A percentile compares a stretch with the other conserved stretches of the same genome.
Evolutionary conservation across 2,888 invertebrate genomes (phyloP).

Genomic region (Agrochola lychnidis): DNA sequence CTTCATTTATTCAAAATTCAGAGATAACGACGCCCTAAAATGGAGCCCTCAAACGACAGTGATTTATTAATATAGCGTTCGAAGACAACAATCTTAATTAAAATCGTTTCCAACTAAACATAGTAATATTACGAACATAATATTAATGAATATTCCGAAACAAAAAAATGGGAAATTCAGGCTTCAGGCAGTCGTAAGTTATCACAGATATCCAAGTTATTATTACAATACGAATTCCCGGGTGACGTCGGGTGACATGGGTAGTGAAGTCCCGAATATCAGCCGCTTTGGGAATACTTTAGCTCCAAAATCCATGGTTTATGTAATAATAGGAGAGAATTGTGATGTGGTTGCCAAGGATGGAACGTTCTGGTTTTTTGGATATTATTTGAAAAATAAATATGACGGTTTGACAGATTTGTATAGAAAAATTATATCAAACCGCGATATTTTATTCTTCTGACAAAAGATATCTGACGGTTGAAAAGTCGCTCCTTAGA

Average conservation of each 20-base stretch:
- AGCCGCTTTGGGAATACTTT: constrained; percentile 64
- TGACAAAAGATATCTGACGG: too few species aligned
- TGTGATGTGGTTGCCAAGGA: constrained; percentile 31
- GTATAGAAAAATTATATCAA: too few species aligned
- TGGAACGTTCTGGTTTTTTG: constrained; percentile 6
- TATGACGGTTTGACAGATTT: too few species aligned
- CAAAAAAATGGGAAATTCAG: constrained; percentile 41
- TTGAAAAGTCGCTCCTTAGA: too few species aligned
- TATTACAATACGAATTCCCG: constrained; percentile 64
- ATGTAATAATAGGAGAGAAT: constrained; percentile 42
- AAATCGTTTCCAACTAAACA: constrained; percentile 35
- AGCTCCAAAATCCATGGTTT: constrained; percentile 57
- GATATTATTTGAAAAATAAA: constrained; percentile 39
- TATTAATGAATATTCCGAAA: constrained; percentile 28
- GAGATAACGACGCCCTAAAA: constrained; percentile 17
- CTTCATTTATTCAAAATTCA: constrained; percentile 30
- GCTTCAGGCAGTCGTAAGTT: constrained; percentile 42
- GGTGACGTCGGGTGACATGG: constrained; percentile 58
- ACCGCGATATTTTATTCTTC: too few species aligned
- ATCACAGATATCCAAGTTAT: constrained; percentile 55
- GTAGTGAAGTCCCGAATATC: constrained; percentile 64
- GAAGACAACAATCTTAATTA: constrained; percentile 54
- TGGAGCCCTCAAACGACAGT: constrained; percentile 28
- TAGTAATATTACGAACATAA: constrained; percentile 23
- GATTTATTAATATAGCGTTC: constrained; percentile 43